These are phyloP conservation scores for Argyrosomus japonicus DNA, from an alignment of 2,113 vertebrate species.

Conservation along the genomic window DNA sequence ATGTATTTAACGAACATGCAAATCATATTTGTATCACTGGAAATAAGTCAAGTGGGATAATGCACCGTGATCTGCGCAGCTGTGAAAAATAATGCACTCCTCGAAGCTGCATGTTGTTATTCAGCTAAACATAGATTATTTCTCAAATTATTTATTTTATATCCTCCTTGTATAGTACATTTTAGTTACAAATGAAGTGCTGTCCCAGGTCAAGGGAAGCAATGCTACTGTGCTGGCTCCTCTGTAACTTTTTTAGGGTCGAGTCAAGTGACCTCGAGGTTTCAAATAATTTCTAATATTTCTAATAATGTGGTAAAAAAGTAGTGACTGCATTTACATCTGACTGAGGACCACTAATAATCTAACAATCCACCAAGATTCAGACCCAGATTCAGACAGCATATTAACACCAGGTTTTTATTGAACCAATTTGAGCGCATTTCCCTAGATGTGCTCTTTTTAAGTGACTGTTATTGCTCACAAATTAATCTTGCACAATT, in stretches of 20 bases:
- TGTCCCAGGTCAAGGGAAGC: background rate
- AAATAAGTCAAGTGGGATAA: background rate
- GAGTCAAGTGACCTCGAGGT: background rate
- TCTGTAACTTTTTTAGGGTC: background rate
- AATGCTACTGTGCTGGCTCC: background rate
- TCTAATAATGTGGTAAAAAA: background rate
- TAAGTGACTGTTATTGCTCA: background rate
- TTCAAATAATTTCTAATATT: background rate
- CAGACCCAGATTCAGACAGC: background rate
- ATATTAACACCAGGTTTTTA: background rate
- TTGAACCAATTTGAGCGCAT: background rate
- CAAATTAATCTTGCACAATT: background rate
- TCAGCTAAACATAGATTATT: background rate
- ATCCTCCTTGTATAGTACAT: no score
- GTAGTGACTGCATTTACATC: background rate
- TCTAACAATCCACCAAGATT: no score
- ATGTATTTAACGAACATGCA: conserved; percentile 2
- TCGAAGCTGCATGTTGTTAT: background rate
- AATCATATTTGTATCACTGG: background rate
- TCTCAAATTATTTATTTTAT: no score
- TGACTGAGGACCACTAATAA: background rate
- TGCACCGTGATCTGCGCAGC: background rate
- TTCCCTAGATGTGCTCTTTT: background rate
- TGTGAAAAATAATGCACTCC: background rate
- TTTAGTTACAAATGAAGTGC: no score